Base-by-base conservation (phyloP, 2,113 vertebrate species). In the Thoracochromis brauschi region DNA sequence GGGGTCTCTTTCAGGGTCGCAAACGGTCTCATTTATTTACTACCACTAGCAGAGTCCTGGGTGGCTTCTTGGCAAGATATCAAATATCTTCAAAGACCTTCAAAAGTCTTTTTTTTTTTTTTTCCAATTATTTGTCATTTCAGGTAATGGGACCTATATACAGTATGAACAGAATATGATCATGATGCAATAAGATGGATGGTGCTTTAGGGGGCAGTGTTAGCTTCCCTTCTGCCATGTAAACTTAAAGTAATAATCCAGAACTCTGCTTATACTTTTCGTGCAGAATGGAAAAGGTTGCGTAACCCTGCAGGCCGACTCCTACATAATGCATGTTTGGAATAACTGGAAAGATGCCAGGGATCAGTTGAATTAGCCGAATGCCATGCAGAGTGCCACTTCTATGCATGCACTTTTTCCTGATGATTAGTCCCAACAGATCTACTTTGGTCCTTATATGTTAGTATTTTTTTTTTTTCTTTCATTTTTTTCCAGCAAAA, bases 191-290 rank as follows among this genome's bases (percentile, higher is more conserved):
- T 95, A 92, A 88, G 63, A 35, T 49, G 31, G 40, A 84, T 83
- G 83, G 88, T 87, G 87, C 95, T 92, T 54, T 85, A 91, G 94
- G 86, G 93, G 94, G 92, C 93, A 88, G 85, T 86, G 55, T 93
- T 92, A 60, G 40, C 91, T 93, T 88, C 81, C 42, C 42, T 60
- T 71, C 14, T 38, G 40, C 71, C 81, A 57, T 80, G 45, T 49
- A 87, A 71, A 80, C 63, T 31, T 14, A 21, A 65, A 82, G 53
- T 85, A 82, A 63, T 38, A 84, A 81, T 71, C n/a, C 12, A 78
- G 29, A 68, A 6, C 19, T 81, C 24, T 51, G 68, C 19, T 73
- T 82, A 68, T 42, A 19, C 19, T 82, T 63, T 87, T 1, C 24
- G 11, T 33, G 24, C 12, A 26, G 3, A 85, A 12, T 24, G 82